Base-by-base conservation (phyloP, 2,113 vertebrate species). In the Ammospiza nelsoni region DNA sequence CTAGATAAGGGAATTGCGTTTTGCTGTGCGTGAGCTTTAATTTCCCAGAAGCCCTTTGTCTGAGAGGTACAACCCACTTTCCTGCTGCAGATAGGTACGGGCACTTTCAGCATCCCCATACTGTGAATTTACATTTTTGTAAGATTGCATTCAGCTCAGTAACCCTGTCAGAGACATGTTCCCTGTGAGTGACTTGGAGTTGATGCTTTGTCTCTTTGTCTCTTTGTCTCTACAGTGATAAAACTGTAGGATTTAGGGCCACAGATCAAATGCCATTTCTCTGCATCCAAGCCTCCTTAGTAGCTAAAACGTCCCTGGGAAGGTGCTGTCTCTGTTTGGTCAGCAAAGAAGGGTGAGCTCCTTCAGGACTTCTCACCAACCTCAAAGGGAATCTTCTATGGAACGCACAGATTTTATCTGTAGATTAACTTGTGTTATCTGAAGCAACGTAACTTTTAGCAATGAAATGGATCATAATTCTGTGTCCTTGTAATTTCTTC, bases 41-140 rank as follows among this genome's bases (percentile, higher is more conserved):
- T 57, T 51, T 37, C 13, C 5, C 1, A 7, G 8, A 19, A 52
- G 39, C 35, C 4, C 22, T 81, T 31, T 51, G 4, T 3, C 0
- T 63, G 41, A 43, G 15, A n/a, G 19, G 18, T 33, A 18, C 58
- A 68, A 22, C 24, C 8, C 27, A 55, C 27, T n/a, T 76, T 61
- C 14, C 33, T 1, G 0, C 20, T 61, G 27, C 27, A 57, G 3
- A 9, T 59, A 35, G 25, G 7, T 79, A 17, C 9, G 63, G 52
- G 22, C 39, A 20, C 25, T 25, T 39, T 5, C 2, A 73, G 28
- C 25, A 76, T 15, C 7, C 21, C 3, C 2, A 0, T 29, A 16
- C 37, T 73, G 77, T 44, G 27, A 69, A 39, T 67, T 51, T 55
- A 7, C 5, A 2, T 29, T 7, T 66, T 78, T 66, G 15, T 12